Evolutionary conservation across 2,888 invertebrate species (phyloP).

Genomic region (Gortyna flavago): DNA sequence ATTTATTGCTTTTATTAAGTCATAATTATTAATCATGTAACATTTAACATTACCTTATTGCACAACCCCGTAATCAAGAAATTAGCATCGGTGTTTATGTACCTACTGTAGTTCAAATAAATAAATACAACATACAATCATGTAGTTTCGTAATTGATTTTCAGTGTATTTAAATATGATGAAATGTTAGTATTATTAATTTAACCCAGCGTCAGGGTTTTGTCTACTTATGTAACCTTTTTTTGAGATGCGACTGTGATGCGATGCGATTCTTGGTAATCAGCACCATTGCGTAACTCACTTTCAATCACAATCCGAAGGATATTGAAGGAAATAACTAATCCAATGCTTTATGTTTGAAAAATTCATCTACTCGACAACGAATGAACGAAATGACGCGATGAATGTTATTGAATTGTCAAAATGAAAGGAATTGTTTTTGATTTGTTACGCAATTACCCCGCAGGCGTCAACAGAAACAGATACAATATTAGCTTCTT

Average conservation of each 20-base stretch:
- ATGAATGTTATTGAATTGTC: not conserved
- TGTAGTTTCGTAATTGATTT: slow-evolving; percentile 28
- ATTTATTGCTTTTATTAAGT: not conserved
- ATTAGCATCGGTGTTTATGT: slow-evolving; percentile 12
- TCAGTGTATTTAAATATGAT: not conserved
- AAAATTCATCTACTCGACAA: not conserved
- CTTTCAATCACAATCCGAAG: not conserved
- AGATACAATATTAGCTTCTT: not conserved
- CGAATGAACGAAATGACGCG: not conserved
- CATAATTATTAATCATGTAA: not conserved
- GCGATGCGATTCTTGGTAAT: not conserved
- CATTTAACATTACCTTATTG: slow-evolving; percentile 21
- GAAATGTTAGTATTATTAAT: not conserved
- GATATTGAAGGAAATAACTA: not conserved
- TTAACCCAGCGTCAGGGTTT: not conserved
- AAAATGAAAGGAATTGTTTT: not conserved
- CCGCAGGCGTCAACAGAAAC: not conserved
- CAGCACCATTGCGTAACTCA: not conserved
- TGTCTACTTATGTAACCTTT: not conserved
- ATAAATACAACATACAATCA: slow-evolving; percentile 13
- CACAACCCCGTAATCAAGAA: slow-evolving; percentile 23
- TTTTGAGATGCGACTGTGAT: not conserved
- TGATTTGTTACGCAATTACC: not conserved
- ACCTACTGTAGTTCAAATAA: slow-evolving; percentile 34
- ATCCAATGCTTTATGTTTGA: not conserved